Conservation (phyloP, 2,113 vertebrate species). For the Gavialis gangeticus region DNA sequence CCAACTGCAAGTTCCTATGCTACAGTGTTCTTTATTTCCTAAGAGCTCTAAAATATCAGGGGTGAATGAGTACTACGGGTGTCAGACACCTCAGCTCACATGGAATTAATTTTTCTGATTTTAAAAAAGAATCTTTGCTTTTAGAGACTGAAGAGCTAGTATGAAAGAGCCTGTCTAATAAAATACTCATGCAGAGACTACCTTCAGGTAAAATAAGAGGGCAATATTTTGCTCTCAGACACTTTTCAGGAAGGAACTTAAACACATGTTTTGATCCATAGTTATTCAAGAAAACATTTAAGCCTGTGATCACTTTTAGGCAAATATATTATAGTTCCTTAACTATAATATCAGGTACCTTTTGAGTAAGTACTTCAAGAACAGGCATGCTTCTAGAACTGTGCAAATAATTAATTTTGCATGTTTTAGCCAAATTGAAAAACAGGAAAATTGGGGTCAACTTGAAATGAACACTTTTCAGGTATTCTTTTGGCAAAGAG, state of each 20-base stretch:
- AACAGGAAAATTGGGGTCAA: neutral
- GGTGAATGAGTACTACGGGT: neutral
- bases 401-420: neutral
- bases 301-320: neutral
- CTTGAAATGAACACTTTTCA: neutral
- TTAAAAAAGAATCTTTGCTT: neutral
- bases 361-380: too few species aligned
- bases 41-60: neutral
- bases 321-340: neutral
- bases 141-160: neutral
- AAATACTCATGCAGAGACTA: neutral
- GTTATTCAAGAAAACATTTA: neutral
- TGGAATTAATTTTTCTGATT: neutral
- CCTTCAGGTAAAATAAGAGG: too few species aligned
- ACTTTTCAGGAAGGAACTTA: neutral
- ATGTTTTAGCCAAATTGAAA: neutral
- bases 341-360: too few species aligned
- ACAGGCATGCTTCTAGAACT: too few species aligned
- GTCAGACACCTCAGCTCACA: neutral
- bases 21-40: fast-evolving
- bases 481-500: neutral
- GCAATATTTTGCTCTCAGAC: neutral
- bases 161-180: neutral
- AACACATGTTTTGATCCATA: neutral
- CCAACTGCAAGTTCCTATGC: fast-evolving